Conservation (phyloP, 2,113 vertebrate genomes). For the Galemys pyrenaicus region DNA sequence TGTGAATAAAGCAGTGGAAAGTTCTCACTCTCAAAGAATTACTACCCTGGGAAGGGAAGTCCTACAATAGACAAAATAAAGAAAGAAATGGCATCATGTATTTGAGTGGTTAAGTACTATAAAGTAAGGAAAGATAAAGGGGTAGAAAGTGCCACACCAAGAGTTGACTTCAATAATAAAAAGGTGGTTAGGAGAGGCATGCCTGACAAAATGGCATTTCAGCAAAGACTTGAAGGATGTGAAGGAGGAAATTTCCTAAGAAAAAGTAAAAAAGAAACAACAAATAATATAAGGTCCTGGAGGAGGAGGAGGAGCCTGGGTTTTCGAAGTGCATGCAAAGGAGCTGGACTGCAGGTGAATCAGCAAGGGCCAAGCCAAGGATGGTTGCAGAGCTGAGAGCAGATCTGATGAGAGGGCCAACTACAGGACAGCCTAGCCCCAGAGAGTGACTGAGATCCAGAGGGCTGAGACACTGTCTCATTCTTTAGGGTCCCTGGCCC, state of each 20-base stretch:
- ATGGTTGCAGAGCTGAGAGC: neutral
- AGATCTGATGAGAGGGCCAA: neutral
- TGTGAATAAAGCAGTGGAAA: neutral
- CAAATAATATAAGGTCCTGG: neutral
- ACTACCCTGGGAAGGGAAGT: neutral
- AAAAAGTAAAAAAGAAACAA: neutral
- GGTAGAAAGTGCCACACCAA: rapidly evolving
- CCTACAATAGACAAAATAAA: neutral
- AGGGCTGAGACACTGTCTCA: neutral
- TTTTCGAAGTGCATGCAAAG: neutral
- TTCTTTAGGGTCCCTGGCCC: neutral
- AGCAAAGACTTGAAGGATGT: neutral
- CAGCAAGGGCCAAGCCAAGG: no score
- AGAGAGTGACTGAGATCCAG: neutral
- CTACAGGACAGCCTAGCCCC: no score
- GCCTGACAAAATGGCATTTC: neutral
- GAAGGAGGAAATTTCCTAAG: neutral
- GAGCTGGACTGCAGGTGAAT: neutral
- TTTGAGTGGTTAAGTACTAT: neutral
- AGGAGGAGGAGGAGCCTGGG: neutral
- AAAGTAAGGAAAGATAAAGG: neutral
- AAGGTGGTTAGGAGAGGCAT: neutral
- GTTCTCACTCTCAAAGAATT: neutral
- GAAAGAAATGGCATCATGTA: neutral
- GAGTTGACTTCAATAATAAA: neutral